Evolutionary conservation across 2,113 vertebrate species (phyloP), one percentile per base, ranked within the genome.

Genomic region (Glaucidium brasilianum): DNA sequence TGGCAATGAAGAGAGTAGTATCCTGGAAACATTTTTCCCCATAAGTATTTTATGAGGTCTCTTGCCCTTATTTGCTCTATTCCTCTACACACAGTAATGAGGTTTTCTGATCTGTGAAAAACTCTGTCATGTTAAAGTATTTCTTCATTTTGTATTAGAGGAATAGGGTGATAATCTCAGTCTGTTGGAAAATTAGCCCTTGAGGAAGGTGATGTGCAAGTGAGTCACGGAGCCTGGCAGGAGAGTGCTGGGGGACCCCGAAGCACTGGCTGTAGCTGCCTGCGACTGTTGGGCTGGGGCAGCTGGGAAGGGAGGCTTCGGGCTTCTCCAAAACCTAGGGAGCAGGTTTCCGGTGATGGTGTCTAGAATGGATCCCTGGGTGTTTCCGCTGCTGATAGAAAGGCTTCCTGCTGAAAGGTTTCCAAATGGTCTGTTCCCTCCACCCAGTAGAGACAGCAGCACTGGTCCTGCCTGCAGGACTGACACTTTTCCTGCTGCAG

Each of bases 281-380:
- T 0, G 0, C 50, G 45, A 32, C 12, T 0, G 0, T 35, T 1
- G 12, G 45, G 21, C 35, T 53, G 2, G 5, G 45, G 45, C 2
- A 4, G 22, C 75, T 75, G 34, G 12, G 56, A 62, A 58, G 8
- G 32, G 41, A 72, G 30, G 14, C 35, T 47, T 72, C 37, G 21
- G 43, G 26, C 43, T 75, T n/a, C 62, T 53, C 74, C 11, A 8
- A 29, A 59, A 21, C 53, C 43, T n/a, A n/a, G 64, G 49, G 29
- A 34, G n/a, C 39, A 64, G 18, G 2, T 80, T 75, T 78, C 52
- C 68, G 32, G 37, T 5, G 10, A 6, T 32, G 34, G 4, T 56
- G 13, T 87, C 22, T 55, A 32, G 62, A 60, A n/a, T 20, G 30
- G 16, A 15, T 32, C 50, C 45, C 20, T 34, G 52, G 9, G 12